Conservation (phyloP, 2,888 invertebrate genomes). For the Chironomus riparius region DNA sequence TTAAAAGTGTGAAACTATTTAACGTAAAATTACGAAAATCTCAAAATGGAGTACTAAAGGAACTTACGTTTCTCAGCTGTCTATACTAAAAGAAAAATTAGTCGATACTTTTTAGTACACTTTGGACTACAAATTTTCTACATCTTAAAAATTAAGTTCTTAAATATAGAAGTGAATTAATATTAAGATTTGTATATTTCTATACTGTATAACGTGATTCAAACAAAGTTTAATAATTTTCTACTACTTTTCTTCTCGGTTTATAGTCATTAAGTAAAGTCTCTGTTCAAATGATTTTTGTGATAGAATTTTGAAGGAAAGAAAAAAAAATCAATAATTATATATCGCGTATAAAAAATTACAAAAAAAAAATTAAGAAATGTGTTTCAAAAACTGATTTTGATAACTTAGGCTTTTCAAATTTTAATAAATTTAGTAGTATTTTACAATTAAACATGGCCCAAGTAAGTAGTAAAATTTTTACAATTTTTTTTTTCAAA, state of each 20-base stretch:
- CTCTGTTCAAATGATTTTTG: constrained; percentile 21
- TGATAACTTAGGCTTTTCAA: constrained; percentile 26
- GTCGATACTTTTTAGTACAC: constrained; percentile 1
- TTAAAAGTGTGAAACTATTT: too few species aligned
- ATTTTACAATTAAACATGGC: constrained; percentile 21
- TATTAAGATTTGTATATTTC: constrained; percentile 13
- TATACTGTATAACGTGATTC: constrained; percentile 14
- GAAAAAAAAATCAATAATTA: constrained; percentile 25
- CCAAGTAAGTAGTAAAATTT: constrained; percentile 19
- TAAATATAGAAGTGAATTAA: constrained; percentile 10
- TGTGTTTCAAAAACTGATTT: constrained; percentile 23
- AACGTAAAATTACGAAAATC: too few species aligned
- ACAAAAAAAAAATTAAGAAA: constrained; percentile 8
- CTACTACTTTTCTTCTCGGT: background rate
- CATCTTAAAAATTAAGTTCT: constrained; percentile 13
- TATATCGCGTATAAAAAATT: constrained; percentile 14
- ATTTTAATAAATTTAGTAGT: constrained; percentile 20
- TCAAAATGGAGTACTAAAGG: background rate
- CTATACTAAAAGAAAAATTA: background rate
- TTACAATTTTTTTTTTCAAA: background rate
- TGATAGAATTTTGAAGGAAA: constrained; percentile 18
- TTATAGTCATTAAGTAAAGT: constrained; percentile 3
- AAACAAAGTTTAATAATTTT: constrained; percentile 9
- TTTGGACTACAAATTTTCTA: background rate
- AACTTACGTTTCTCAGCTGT: background rate